Conservation (phyloP, 2,888 invertebrate species). For the Agrochola circellaris region DNA sequence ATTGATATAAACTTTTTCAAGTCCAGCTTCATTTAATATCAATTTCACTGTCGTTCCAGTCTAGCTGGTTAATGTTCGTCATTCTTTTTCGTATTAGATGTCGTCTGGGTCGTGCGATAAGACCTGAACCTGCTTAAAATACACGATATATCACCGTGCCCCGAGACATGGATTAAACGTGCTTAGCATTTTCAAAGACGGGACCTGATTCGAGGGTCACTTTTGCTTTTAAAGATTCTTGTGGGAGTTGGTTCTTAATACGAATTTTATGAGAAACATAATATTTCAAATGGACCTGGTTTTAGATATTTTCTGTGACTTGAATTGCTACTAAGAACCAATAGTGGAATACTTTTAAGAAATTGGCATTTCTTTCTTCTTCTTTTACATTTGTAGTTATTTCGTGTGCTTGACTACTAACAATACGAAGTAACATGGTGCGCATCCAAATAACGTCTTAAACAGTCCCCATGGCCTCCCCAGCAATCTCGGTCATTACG, state of each 20-base stretch:
- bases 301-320: neutral
- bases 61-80: constrained; percentile 59
- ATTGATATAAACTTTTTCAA: constrained; percentile 10
- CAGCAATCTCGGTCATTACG: constrained; percentile 71
- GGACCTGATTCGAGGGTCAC: constrained; percentile 21
- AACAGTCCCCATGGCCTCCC: constrained; percentile 58
- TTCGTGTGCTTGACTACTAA: constrained; percentile 1
- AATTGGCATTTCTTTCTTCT: too few relatives aligned
- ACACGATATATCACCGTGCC: constrained; percentile 62
- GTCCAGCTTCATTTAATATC: constrained; percentile 43
- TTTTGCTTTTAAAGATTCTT: constrained; percentile 33
- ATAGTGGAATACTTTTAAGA: too few relatives aligned
- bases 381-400: neutral
- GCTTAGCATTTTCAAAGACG: constrained; percentile 59
- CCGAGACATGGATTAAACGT: constrained; percentile 64
- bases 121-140: constrained; percentile 62
- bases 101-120: constrained; percentile 63
- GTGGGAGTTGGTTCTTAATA: constrained; percentile 14
- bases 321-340: too few relatives aligned
- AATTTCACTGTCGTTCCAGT: constrained; percentile 48
- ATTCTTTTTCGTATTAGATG: constrained; percentile 63
- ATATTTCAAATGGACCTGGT: neutral
- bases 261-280: neutral
- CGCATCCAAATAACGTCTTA: constrained; percentile 63
- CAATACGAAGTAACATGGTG: constrained; percentile 29